Conservation (phyloP, 2,797 vertebrate species). For the Benthosema pterotum region DNA sequence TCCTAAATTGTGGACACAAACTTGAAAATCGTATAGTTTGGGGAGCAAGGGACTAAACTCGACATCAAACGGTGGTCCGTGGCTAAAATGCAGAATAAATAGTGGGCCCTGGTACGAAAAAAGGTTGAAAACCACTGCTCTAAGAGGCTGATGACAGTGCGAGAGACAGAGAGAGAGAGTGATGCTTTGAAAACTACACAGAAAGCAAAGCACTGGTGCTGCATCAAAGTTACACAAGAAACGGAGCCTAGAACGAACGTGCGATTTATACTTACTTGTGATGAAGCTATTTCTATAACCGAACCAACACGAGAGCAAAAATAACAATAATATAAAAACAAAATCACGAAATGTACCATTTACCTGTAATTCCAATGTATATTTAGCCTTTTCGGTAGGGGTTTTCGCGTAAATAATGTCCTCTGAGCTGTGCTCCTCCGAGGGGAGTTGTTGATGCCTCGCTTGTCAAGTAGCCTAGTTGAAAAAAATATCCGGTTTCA, state of each 20-base stretch:
- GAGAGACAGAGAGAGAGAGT: background rate
- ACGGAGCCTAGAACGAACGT: background rate
- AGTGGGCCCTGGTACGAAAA: no score
- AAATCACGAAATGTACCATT: constrained; percentile 37
- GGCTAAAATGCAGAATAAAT: no score
- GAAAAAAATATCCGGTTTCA: constrained; percentile 60
- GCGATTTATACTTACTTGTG: background rate
- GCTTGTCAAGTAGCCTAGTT: constrained; percentile 59
- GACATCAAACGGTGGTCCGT: no score
- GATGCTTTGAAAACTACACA: background rate
- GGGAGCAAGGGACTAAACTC: no score
- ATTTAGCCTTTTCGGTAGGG: constrained; percentile 31
- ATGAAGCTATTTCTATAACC: background rate
- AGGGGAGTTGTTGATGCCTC: constrained; percentile 62
- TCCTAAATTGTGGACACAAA: no score
- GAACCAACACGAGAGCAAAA: constrained; percentile 22
- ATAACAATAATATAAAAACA: no score
- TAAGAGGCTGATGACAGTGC: no score
- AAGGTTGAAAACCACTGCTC: no score
- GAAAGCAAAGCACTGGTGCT: background rate
- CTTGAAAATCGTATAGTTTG: no score
- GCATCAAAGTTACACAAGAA: constrained; percentile 43
- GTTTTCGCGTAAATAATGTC: constrained; percentile 31
- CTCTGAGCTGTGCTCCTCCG: constrained; percentile 37
- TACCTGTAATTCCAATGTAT: constrained; percentile 73